phyloP scores from a whole-genome alignment of 2,797 vertebrate genomes.

The Muscicapa striata region DNA sequence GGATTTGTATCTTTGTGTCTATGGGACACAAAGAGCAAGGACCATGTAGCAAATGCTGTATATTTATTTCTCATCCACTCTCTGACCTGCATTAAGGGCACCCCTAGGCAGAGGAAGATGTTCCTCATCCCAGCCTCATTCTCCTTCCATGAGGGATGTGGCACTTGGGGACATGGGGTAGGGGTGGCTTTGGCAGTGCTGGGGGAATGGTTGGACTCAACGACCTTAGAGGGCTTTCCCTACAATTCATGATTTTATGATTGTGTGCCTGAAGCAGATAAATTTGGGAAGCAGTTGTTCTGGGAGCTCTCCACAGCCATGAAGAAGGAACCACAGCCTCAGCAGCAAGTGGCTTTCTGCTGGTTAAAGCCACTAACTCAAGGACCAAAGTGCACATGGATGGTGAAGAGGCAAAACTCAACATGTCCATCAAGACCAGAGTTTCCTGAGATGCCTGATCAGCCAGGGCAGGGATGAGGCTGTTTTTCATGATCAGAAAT shows the following conservation, averaged over 20 bases:
- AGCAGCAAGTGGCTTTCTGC: not conserved
- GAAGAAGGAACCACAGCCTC: not conserved
- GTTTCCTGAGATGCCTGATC: not conserved
- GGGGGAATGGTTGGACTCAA: accelerated
- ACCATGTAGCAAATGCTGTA: not conserved
- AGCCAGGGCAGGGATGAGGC: not conserved
- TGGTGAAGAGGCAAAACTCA: not conserved
- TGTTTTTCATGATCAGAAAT: not conserved
- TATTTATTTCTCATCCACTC: not conserved
- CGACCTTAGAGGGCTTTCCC: not conserved
- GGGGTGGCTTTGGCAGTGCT: not conserved
- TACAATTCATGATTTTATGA: not conserved
- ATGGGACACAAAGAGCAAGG: accelerated
- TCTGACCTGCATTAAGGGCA: not conserved
- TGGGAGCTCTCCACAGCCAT: not conserved
- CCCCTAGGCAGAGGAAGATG: not conserved
- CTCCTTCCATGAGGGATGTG: not conserved
- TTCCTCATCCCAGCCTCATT: not conserved
- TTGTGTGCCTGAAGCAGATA: not conserved
- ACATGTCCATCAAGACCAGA: accelerated
- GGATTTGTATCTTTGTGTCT: not conserved
- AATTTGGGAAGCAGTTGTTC: not conserved
- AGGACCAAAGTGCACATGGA: not conserved
- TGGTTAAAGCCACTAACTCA: not conserved
- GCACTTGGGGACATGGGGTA: not conserved